Percentiles rank a stretch among this genome's conserved stretches.
Evolutionary conservation across 2,888 invertebrate species (phyloP).

Genomic region (Megalurothrips usitatus): DNA sequence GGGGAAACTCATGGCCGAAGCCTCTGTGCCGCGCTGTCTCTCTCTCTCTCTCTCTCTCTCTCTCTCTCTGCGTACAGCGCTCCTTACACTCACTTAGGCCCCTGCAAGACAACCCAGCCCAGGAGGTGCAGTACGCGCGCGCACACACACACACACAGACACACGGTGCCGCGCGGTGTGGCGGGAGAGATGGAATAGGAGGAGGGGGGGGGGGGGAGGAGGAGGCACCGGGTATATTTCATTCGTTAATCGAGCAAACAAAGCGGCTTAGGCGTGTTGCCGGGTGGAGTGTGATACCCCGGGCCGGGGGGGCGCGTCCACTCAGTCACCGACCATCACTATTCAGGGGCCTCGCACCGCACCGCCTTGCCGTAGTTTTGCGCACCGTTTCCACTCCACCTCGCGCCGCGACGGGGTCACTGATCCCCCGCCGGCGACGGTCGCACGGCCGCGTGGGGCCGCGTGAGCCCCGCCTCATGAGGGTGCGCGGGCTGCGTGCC

Average conservation of each 20-base stretch:
- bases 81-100: slow-evolving; percentile 25
- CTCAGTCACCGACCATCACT: no score
- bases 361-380: no score
- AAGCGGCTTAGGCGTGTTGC: slow-evolving; percentile 19
- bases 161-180: not conserved
- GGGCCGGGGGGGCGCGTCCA: no score
- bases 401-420: no score
- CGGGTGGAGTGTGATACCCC: not conserved
- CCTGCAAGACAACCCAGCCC: not conserved
- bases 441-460: no score
- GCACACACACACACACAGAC: not conserved
- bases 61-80: not conserved
- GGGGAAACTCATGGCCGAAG: not conserved
- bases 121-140: not conserved
- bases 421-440: no score
- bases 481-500: no score
- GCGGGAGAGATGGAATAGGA: not conserved
- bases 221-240: slow-evolving; percentile 14
- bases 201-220: not conserved
- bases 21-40: no score
- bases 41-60: no score
- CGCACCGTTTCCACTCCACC: no score
- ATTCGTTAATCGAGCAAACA: slow-evolving; percentile 26
- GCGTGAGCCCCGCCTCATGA: no score
- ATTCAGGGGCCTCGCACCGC: no score